A percentile compares a stretch with the other conserved stretches of the same genome.
Conservation (phyloP, 2,113 vertebrate genomes). For the Mystacornis crossleyi region DNA sequence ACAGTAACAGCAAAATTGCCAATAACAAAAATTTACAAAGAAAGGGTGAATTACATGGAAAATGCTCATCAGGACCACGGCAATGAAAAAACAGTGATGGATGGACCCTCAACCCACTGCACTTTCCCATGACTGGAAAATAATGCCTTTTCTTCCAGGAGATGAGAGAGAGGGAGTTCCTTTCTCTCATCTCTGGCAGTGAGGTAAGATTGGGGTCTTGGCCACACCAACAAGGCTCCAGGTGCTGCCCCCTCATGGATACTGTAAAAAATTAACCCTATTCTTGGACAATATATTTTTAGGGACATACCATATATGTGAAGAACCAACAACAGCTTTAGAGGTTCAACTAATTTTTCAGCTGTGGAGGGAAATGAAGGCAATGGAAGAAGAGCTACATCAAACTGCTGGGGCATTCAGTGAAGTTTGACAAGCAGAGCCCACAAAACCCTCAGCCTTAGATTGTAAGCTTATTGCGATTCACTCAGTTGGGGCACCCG, state of each 20-base stretch:
- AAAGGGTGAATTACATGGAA: neutral
- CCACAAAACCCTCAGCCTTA: neutral
- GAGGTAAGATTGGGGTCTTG: neutral
- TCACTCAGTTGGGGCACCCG: neutral
- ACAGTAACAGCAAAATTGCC: neutral
- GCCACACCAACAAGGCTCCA: neutral
- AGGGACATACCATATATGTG: fast-evolving
- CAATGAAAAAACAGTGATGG: neutral
- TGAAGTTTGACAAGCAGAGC: neutral
- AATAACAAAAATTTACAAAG: neutral
- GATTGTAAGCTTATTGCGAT: neutral
- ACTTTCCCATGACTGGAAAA: neutral
- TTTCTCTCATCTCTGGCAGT: neutral
- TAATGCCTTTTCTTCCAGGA: neutral
- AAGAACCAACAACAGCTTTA: fast-evolving
- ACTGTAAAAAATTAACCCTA: neutral
- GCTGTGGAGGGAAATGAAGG: neutral
- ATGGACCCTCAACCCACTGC: fast-evolving
- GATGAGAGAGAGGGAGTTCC: neutral
- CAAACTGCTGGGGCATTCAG: neutral
- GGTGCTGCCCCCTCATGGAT: fast-evolving
- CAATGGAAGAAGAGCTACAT: neutral
- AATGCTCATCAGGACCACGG: neutral
- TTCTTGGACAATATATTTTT: neutral
- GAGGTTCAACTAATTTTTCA: neutral